Percentiles rank a stretch among this genome's conserved stretches.
Evolutionary conservation across 2,888 invertebrate species (phyloP).

Genomic region (Chydorus sphaericus): DNA sequence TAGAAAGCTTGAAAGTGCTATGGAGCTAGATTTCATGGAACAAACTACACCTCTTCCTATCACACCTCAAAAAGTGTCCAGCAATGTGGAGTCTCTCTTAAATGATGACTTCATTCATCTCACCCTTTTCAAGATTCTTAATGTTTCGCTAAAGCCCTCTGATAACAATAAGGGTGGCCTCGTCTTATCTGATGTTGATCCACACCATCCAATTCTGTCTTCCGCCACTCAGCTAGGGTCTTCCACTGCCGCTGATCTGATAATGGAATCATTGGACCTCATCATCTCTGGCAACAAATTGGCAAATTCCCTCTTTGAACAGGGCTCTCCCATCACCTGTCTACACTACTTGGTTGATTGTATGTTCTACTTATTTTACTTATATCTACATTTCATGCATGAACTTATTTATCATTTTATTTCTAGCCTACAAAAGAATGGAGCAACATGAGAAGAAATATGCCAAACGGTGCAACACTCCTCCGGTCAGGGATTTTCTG

Average conservation of each 20-base stretch:
- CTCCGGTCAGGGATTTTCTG: conserved; percentile 53
- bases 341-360: conserved; percentile 40
- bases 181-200: neutral
- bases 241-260: neutral
- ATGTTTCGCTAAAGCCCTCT: neutral
- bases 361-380: too few species aligned
- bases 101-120: neutral
- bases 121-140: neutral
- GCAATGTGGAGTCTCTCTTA: neutral
- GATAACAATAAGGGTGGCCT: neutral
- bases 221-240: too few species aligned
- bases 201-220: neutral
- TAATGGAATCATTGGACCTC: neutral
- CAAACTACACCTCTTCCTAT: too few species aligned
- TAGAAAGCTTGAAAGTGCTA: neutral
- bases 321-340: neutral
- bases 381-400: too few species aligned
- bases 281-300: neutral
- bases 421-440: conserved; percentile 59
- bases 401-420: too few species aligned
- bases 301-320: neutral
- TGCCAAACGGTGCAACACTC: conserved; percentile 58
- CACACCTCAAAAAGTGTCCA: neutral
- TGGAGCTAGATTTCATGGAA: conserved; percentile 2
- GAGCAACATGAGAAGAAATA: conserved; percentile 56